Evolutionary conservation across 2,797 vertebrate species (phyloP), one percentile per base, ranked within the genome.

Genomic region (Holocentrus rufus): DNA sequence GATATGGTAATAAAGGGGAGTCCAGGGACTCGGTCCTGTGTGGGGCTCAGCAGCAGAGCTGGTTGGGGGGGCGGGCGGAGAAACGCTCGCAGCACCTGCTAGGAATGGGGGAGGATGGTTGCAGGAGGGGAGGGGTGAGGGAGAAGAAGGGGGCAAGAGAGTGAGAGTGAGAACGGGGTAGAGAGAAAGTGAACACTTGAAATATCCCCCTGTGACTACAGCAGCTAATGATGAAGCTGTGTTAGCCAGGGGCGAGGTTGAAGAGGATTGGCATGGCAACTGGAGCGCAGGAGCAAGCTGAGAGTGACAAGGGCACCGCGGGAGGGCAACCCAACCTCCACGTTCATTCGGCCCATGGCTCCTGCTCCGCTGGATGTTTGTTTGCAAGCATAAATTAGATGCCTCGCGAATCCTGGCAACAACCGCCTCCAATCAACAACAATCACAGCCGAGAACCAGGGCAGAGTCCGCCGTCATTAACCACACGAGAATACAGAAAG

Each of bases 1-100:
- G 87, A 89, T 91, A 89, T 86, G 81, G 79, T 85, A 89, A 91
- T 87, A 86, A 89, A 85, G 81, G 79, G 78, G 82, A 90, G 80
- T 85, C 86, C 75, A 84, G 89, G 84, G 89, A 90, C 72, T 63
- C 22, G 66, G 76, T 79, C 70, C 79, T 87, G 74, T 76, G 80
- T 69, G 85, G 69, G 72, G 77, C 66, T 89, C 76, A 61, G 65
- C 65, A 76, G 83, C 69, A 73, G 71, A 87, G 81, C 72, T 60
- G 62, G 74, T 63, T n/a, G 46, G 65, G 59, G 36, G 58, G 62
- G 66, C 0, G 68, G 75, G 56, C 30, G 64, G 76, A 60, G 60
- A 77, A 57, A 70, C 34, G 80, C 80, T 82, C 63, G 47, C 63
- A 90, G 72, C 86, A 74, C 80, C 81, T 71, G 84, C 79, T 60